Base-by-base conservation (phyloP, 2,797 vertebrate species). In the Triplophysa yarkandensis region DNA sequence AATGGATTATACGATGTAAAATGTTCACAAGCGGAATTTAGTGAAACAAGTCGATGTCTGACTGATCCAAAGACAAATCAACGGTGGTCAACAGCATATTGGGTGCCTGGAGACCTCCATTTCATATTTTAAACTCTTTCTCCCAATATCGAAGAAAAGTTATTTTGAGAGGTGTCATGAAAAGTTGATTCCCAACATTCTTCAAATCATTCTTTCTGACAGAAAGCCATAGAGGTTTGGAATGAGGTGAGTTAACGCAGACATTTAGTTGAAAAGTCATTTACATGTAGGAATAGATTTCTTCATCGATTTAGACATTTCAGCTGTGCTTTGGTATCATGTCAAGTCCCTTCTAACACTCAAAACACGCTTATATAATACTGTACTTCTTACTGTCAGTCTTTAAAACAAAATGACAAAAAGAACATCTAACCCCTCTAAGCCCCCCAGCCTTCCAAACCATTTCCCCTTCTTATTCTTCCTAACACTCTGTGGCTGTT, bases 361-460 rank as follows among this genome's bases (percentile, higher is more conserved):
- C 27, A 39, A 14, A 34, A 46, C 13, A 44, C n/a, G 41, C 9
- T 39, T 61, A 34, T 14, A n/a, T 19, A 32, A 55, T 50, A 66
- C 16, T 48, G n/a, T 41, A 25, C 3, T 44, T 46, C 21, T 23
- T 44, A 21, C n/a, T 25, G 30, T 5, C 19, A 32, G 48, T 48
- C 50, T 36, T 21, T 48, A 11, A 27, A 66, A 34, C 25, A 52
- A 65, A 73, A 76, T 68, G 5, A 76, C 25, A 76, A 76, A 65
- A 39, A 32, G 75, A 16, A 39, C 57, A 68, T 67, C 13, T 32
- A 16, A 50, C 23, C 48, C n/a, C 32, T 54, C 30, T 50, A 34
- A 64, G 68, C 27, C 62, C 65, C 64, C n/a, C 58, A 23, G 66
- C 76, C 62, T 71, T 79, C 28, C 55, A 55, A 71, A 69, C 62